Evolutionary conservation across 2,797 vertebrate genomes (phyloP).

Genomic region (Allochrocebus solatus): DNA sequence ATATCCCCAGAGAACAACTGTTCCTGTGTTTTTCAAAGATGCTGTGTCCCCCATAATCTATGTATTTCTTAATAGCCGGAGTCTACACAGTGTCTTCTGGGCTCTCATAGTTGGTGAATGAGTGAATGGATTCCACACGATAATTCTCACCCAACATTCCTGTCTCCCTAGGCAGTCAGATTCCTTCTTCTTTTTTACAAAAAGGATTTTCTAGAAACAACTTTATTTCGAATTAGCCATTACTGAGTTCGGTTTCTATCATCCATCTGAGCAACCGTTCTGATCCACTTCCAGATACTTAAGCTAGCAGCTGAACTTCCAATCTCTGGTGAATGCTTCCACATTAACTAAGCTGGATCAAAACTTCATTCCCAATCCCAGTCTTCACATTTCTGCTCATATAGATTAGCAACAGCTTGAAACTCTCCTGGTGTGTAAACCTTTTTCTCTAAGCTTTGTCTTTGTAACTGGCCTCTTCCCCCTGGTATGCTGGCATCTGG

Average conservation of each 20-base stretch:
- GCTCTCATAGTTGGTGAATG: background rate
- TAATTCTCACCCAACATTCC: background rate
- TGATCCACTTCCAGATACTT: background rate
- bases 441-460: background rate
- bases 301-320: background rate
- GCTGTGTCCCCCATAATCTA: too few species aligned
- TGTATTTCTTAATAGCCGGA: background rate
- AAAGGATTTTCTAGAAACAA: background rate
- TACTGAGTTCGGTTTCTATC: background rate
- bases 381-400: background rate
- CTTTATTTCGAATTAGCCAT: background rate
- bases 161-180: background rate
- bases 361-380: background rate
- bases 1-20: background rate
- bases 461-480: background rate
- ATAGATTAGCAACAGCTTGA: background rate
- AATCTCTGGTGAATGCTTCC: background rate
- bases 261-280: background rate
- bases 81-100: background rate
- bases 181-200: background rate
- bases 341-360: background rate
- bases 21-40: background rate
- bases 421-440: background rate
- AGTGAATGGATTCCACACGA: background rate
- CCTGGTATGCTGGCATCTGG: background rate